These are phyloP conservation scores for Myiotriccus ornatus DNA, from an alignment of 2,797 vertebrate species.

Conservation along the genomic window DNA sequence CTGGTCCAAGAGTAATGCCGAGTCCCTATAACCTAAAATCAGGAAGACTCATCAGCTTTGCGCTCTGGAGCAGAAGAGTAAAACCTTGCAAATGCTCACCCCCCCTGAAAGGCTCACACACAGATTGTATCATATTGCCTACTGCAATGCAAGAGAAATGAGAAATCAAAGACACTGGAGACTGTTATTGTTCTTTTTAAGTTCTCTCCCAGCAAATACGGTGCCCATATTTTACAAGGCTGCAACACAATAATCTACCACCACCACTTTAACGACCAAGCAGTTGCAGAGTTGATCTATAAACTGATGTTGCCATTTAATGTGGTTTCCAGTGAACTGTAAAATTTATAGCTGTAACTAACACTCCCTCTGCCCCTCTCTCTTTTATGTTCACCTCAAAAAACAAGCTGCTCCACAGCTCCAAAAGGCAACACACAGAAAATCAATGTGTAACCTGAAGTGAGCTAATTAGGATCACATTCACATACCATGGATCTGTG, in stretches of 20 bases:
- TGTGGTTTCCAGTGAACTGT: constrained; percentile 72
- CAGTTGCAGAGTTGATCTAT: constrained; percentile 61
- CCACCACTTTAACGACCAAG: constrained; percentile 39
- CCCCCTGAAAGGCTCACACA: neutral
- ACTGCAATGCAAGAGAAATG: neutral
- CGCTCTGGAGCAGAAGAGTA: fast-evolving
- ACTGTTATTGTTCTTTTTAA: constrained; percentile 45
- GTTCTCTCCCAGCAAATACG: constrained; percentile 31
- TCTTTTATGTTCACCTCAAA: constrained; percentile 60
- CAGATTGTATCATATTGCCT: neutral
- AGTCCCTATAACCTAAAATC: neutral
- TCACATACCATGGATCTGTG: neutral
- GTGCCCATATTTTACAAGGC: constrained; percentile 55
- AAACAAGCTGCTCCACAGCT: constrained; percentile 53
- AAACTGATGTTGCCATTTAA: constrained; percentile 69
- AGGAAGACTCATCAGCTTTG: neutral
- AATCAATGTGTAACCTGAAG: constrained; percentile 40
- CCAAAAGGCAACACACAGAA: neutral
- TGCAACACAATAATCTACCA: constrained; percentile 58
- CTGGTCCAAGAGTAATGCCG: neutral
- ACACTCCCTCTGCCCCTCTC: constrained; percentile 39
- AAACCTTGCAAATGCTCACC: neutral
- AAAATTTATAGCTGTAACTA: constrained; percentile 73
- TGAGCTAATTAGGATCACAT: constrained; percentile 54
- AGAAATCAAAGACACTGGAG: constrained; percentile 35